phyloP scores from a whole-genome alignment of 35 echinoderm and acorn worm species.

The Ptychodera flava region DNA sequence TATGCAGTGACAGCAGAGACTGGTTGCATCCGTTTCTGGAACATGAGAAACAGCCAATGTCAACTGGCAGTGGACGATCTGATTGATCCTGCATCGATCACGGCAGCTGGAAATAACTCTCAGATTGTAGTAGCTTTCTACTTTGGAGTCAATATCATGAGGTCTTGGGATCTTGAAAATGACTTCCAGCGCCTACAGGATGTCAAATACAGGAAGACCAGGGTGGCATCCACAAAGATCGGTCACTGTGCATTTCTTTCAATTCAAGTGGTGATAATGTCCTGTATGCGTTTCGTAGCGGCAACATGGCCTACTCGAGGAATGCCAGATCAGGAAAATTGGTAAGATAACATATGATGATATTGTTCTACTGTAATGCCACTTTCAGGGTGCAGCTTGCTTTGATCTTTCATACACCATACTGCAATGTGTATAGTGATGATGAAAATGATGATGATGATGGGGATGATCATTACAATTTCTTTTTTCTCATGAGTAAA shows the following conservation, averaged over 20 bases:
- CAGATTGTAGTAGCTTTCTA: conserved; percentile 78
- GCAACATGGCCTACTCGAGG: conserved; percentile 49
- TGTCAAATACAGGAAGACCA: conserved; percentile 26
- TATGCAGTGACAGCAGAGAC: conserved; percentile 36
- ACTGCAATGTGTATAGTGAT: too few relatives aligned
- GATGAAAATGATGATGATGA: too few relatives aligned
- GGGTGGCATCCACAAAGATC: conserved; percentile 62
- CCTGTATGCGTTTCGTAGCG: conserved; percentile 84
- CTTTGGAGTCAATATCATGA: conserved; percentile 78
- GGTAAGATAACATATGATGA: conserved; percentile 27
- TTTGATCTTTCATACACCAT: too few relatives aligned
- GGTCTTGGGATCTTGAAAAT: conserved; percentile 62
- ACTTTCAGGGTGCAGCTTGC: too few relatives aligned
- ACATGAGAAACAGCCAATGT: conserved; percentile 21
- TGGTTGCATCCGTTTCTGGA: conserved; percentile 48
- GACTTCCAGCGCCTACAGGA: conserved; percentile 29
- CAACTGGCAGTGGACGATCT: conserved; percentile 43
- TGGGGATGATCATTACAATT: too few relatives aligned
- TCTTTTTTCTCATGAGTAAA: too few relatives aligned
- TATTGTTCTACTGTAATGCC: background rate
- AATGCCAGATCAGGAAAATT: conserved; percentile 65
- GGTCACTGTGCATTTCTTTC: conserved; percentile 57
- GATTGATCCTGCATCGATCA: conserved; percentile 76
- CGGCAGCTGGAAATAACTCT: conserved; percentile 43
- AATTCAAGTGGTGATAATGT: conserved; percentile 60